Evolutionary conservation across 2,797 vertebrate genomes (phyloP), one percentile per base, ranked within the genome.

Genomic region (Oreochromis grahami): DNA sequence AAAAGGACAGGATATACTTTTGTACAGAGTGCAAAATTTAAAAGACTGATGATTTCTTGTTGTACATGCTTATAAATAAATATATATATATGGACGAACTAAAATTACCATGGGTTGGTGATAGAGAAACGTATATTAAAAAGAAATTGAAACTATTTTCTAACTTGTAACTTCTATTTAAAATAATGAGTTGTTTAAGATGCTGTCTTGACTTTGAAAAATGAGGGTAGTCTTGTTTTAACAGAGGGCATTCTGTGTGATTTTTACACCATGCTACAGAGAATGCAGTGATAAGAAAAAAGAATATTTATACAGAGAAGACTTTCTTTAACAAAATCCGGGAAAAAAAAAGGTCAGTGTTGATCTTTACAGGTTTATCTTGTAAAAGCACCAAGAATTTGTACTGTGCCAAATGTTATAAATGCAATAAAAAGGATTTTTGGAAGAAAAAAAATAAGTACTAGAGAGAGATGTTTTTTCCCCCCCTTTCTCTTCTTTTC

Each of bases 141-240:
- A 94, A 95, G 93, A 96, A 94, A 97, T 97, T 96, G 91, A 96
- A 98, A 97, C 97, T 98, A 97, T 98, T 98, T 99, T 98, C 97
- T 98, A 98, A 98, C 97, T 98, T 97, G 97, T 97, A 98, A 97
- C 95, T 97, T 97, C 96, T 98, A 97, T 98, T 98, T 97, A 97
- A 98, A 96, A 95, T 93, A 91, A 95, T 93, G 91, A 95, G 93
- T 96, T 97, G 97, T 96, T 95, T 96, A 93, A 97, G 96, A 96
- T 94, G 94, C 95, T 96, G 95, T 96, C 93, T 94, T 95, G 96
- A 96, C 92, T 96, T 97, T 97, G 95, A 96, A 94, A 96, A 94
- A 94, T 94, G 94, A 96, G 96, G 96, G 93, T 96, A 96, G 96
- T 95, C 87, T 94, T 96, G 95, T 96, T 96, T 95, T 92, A 94